phyloP scores from a whole-genome alignment of 2,888 invertebrate genomes.

The Drosophila infuscata region DNA sequence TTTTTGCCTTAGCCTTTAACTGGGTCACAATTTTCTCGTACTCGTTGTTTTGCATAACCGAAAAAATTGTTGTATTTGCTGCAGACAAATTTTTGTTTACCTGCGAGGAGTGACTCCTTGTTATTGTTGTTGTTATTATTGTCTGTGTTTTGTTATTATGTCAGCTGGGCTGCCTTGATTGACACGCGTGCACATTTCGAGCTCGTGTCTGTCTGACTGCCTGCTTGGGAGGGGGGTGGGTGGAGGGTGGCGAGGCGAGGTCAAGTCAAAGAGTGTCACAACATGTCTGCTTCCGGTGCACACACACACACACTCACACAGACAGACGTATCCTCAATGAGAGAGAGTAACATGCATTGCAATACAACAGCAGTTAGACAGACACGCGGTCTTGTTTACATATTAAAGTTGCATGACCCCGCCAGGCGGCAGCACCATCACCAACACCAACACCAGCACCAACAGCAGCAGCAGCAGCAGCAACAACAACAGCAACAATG shows the following conservation, averaged over 20 bases:
- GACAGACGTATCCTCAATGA: constrained; percentile 7
- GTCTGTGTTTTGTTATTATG: constrained; percentile 67
- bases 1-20: constrained; percentile 58
- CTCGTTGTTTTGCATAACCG: constrained; percentile 72
- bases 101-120: constrained; percentile 19
- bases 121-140: constrained; percentile 35
- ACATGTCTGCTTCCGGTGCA: constrained; percentile 82
- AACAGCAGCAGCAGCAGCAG: background rate
- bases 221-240: constrained; percentile 8
- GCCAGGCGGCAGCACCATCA: constrained; percentile 46
- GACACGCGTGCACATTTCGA: constrained; percentile 72
- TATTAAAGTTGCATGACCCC: constrained; percentile 84
- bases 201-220: constrained; percentile 36
- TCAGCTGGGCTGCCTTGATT: constrained; percentile 74
- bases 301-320: constrained; percentile 39
- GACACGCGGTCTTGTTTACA: constrained; percentile 82
- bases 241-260: constrained; percentile 56
- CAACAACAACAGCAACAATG: constrained; percentile 12
- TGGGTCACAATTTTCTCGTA: constrained; percentile 67
- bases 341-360: constrained; percentile 49
- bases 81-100: constrained; percentile 72
- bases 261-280: constrained; percentile 81
- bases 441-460: background rate
- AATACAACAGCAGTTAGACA: constrained; percentile 51
- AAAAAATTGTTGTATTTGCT: constrained; percentile 69